phyloP scores from a whole-genome alignment of 92 coral and sea anemone genomes.

The Phenganax marumi region DNA sequence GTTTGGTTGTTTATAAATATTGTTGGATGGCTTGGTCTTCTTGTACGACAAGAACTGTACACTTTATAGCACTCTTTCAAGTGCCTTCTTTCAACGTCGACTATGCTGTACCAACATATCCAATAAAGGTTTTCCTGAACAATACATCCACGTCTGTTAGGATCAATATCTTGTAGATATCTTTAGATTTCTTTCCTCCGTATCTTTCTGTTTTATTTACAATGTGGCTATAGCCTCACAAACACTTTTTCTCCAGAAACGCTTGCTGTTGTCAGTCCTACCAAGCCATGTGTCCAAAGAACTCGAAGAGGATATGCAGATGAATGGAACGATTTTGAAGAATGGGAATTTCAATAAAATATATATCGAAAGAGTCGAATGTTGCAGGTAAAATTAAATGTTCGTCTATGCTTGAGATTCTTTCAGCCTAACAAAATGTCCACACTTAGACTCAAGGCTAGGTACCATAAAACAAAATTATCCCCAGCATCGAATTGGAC shows the following conservation, averaged over 20 bases:
- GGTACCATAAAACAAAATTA: not conserved
- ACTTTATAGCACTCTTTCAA: not conserved
- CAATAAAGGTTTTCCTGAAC: too few relatives aligned
- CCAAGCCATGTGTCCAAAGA: slow-evolving; percentile 86
- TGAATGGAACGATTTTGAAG: slow-evolving; percentile 69
- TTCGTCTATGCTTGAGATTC: not conserved
- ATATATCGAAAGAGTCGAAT: slow-evolving; percentile 67
- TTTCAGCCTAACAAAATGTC: not conserved
- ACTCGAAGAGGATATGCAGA: slow-evolving; percentile 71
- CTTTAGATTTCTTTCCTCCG: too few relatives aligned
- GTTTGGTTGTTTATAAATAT: slow-evolving; percentile 24
- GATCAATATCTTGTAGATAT: too few relatives aligned
- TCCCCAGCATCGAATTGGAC: too few relatives aligned
- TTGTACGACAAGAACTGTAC: too few relatives aligned
- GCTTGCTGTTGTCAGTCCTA: slow-evolving; percentile 82
- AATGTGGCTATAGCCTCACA: not conserved
- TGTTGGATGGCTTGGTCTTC: too few relatives aligned
- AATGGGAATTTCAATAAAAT: slow-evolving; percentile 81
- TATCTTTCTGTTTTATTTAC: too few relatives aligned
- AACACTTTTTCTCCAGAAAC: slow-evolving; percentile 59
- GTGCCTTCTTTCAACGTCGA: not conserved
- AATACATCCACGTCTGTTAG: too few relatives aligned
- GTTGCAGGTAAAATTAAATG: slow-evolving; percentile 70
- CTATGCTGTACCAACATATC: too few relatives aligned
- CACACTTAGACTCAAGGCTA: not conserved